A percentile compares a stretch with the other conserved stretches of the same genome.
Evolutionary conservation across 1,140 invertebrate genomes (phyloP).

Genomic region (Magallana angulata): DNA sequence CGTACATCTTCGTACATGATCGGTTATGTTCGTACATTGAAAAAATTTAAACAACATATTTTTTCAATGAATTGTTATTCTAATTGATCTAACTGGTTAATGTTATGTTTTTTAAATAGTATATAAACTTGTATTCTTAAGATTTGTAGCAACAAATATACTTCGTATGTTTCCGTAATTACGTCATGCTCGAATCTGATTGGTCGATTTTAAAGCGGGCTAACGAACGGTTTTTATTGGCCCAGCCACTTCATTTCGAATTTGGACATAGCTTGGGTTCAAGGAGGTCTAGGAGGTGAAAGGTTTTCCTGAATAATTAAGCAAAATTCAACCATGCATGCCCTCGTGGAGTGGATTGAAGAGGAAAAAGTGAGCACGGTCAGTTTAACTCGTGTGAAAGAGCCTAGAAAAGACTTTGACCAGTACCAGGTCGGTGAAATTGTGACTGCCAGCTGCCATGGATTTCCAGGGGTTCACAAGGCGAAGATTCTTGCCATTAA

Average conservation of each 20-base stretch:
- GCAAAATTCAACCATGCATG: slow-evolving; percentile 8
- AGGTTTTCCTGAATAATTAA: not conserved
- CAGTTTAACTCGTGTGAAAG: not conserved
- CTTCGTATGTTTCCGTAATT: slow-evolving; percentile 11
- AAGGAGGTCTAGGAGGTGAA: not conserved
- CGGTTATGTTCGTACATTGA: too few species aligned
- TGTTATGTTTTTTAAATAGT: too few species aligned
- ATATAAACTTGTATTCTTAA: too few species aligned
- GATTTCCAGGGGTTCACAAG: not conserved
- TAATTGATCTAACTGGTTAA: too few species aligned
- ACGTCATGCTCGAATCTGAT: not conserved
- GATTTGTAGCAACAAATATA: too few species aligned
- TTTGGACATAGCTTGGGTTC: not conserved
- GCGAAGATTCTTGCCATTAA: slow-evolving; percentile 23
- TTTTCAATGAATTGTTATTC: too few species aligned
- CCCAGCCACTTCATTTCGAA: not conserved
- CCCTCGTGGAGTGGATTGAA: slow-evolving; percentile 19
- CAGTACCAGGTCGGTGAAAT: slow-evolving; percentile 8
- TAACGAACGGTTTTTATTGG: not conserved
- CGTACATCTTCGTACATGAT: too few species aligned
- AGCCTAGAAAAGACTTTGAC: slow-evolving; percentile 24
- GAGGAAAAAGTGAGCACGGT: slow-evolving; percentile 26
- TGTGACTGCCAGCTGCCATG: slow-evolving; percentile 27
- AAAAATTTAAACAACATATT: too few species aligned
- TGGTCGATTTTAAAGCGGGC: not conserved